A percentile compares a stretch with the other conserved stretches of the same genome.
These are phyloP conservation scores for Selene dorsalis DNA, from an alignment of 2,797 vertebrate genomes.

Conservation along the genomic window DNA sequence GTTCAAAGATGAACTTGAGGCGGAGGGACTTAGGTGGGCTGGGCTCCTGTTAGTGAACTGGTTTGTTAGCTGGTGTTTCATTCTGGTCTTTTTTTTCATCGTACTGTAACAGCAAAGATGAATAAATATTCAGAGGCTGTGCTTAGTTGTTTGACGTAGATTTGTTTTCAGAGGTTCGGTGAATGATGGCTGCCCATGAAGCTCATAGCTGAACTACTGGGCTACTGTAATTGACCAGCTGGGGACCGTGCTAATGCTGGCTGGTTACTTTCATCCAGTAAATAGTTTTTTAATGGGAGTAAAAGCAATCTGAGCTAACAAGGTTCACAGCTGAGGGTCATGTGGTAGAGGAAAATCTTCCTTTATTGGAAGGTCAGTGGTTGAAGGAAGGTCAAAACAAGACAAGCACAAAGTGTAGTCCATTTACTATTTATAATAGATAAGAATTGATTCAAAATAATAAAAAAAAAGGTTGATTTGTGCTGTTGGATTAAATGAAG, in stretches of 20 bases:
- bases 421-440: too few species aligned
- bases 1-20: slow-evolving; percentile 51
- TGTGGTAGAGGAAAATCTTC: too few species aligned
- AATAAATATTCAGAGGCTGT: neutral
- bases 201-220: neutral
- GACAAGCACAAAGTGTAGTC: too few species aligned
- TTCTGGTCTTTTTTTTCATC: neutral
- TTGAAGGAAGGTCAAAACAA: too few species aligned
- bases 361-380: too few species aligned
- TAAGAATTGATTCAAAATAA: too few species aligned
- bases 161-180: too few species aligned
- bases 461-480: too few species aligned
- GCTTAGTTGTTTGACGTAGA: neutral
- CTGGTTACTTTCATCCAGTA: neutral
- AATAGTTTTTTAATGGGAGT: neutral
- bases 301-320: neutral
- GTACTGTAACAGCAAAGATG: neutral
- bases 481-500: too few species aligned
- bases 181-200: neutral
- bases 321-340: neutral
- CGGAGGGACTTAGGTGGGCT: slow-evolving; percentile 10
- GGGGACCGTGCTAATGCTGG: neutral
- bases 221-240: neutral
- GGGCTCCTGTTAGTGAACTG: slow-evolving; percentile 3
- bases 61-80: neutral